Conservation (phyloP, 37 sponge, comb jelly and placozoan species). For the Chondrilla cf. caribensis region DNA sequence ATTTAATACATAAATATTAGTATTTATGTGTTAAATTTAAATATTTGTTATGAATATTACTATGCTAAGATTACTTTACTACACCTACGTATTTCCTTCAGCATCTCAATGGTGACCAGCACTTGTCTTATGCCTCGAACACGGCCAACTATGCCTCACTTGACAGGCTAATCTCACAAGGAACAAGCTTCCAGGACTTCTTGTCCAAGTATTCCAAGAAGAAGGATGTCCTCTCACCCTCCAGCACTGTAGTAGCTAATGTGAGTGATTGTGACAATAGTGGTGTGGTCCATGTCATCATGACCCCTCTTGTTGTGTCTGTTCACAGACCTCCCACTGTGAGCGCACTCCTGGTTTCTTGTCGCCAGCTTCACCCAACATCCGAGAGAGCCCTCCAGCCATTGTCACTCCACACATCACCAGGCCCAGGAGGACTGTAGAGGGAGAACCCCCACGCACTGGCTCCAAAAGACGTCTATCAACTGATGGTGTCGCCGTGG, state of each 20-base stretch:
- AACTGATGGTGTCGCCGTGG: neutral
- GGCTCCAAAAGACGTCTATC: neutral
- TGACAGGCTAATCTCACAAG: neutral
- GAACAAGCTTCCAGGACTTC: conserved; percentile 1
- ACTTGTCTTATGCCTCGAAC: neutral
- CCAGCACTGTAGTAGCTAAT: too few species aligned
- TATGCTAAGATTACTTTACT: neutral
- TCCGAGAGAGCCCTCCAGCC: too few species aligned
- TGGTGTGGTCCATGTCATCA: too few species aligned
- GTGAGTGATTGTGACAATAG: too few species aligned
- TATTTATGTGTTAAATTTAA: neutral
- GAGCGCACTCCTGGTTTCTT: conserved; percentile 9
- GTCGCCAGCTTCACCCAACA: neutral
- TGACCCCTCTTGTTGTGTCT: neutral
- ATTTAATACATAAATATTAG: neutral
- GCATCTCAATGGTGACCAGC: conserved; percentile 19
- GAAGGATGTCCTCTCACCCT: neutral
- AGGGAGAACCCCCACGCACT: neutral
- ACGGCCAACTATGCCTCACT: neutral
- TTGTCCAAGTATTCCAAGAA: neutral
- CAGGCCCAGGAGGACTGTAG: neutral
- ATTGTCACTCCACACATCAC: neutral
- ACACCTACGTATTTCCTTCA: neutral
- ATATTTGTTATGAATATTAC: neutral
- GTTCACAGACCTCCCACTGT: neutral